phyloP scores from a whole-genome alignment of 2,888 invertebrate genomes.

The Pegoplata infirma region DNA sequence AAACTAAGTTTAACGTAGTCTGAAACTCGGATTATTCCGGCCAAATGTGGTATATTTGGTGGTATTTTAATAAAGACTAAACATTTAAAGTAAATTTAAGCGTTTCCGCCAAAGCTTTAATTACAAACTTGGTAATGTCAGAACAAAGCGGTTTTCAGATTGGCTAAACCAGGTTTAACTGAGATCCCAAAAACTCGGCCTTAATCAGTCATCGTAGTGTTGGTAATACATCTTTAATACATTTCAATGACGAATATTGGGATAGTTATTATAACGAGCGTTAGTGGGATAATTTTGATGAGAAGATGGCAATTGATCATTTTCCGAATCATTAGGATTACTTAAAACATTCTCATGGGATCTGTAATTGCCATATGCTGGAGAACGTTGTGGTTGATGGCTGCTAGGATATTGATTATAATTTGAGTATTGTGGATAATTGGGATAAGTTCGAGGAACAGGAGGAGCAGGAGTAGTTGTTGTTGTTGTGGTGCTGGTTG shows the following conservation, averaged over 20 bases:
- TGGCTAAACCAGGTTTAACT: too few species aligned
- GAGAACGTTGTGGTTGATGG: slow-evolving; percentile 32
- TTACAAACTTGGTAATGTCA: too few species aligned
- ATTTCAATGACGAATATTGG: neutral
- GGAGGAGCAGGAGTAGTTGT: neutral
- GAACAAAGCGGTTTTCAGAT: too few species aligned
- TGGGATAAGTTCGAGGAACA: slow-evolving; percentile 21
- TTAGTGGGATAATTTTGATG: slow-evolving; percentile 12
- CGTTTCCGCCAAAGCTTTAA: too few species aligned
- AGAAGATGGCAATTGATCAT: neutral
- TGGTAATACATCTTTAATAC: neutral
- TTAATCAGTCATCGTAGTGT: too few species aligned
- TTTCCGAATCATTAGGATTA: neutral
- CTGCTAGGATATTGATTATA: slow-evolving; percentile 45
- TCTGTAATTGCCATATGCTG: slow-evolving; percentile 19
- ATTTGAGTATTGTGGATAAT: slow-evolving; percentile 37
- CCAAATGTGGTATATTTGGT: too few species aligned
- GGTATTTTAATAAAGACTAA: too few species aligned
- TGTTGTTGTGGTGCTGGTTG: slow-evolving; percentile 42
- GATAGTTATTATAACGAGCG: slow-evolving; percentile 11
- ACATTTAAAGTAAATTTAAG: too few species aligned
- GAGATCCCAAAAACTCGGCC: too few species aligned
- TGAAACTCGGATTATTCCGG: too few species aligned
- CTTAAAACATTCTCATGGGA: slow-evolving; percentile 27
- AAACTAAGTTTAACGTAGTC: too few species aligned